A percentile compares a stretch with the other conserved stretches of the same genome.
These are phyloP conservation scores for Centrocercus urophasianus DNA, from an alignment of 2,113 vertebrate genomes.

Conservation along the genomic window DNA sequence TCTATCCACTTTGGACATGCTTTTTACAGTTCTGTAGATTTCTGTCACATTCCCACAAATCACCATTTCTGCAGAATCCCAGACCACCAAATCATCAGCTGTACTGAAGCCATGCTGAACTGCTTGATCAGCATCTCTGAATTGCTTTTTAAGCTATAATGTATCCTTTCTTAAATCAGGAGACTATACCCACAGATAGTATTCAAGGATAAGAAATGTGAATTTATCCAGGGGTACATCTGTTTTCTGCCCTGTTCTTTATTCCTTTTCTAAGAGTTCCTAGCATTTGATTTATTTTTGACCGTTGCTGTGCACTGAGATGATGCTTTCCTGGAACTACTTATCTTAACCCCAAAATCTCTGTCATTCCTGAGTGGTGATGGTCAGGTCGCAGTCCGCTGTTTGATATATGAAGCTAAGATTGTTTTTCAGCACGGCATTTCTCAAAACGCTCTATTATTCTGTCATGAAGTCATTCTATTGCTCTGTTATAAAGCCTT, in stretches of 20 bases:
- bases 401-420: constrained; percentile 20
- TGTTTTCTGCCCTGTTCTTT: not conserved
- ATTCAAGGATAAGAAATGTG: not conserved
- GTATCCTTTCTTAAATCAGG: not conserved
- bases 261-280: not conserved
- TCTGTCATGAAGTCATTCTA: not conserved
- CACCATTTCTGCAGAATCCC: not conserved
- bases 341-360: constrained; percentile 13
- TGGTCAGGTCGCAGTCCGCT: constrained; percentile 9
- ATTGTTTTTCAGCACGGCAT: not conserved
- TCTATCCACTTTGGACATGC: not conserved
- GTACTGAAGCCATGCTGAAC: not conserved
- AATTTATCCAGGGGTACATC: not conserved
- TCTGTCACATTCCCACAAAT: not conserved
- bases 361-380: not conserved
- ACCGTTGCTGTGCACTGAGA: not conserved
- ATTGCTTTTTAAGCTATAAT: not conserved
- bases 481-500: not conserved
- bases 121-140: not conserved
- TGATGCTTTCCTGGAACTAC: constrained; percentile 13
- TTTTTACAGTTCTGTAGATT: not conserved
- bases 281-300: constrained; percentile 3
- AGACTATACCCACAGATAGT: not conserved
- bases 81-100: not conserved
- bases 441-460: not conserved